These are phyloP conservation scores for Campylomormyrus numenius DNA, from an alignment of 2,113 vertebrate genomes.

Conservation along the genomic window DNA sequence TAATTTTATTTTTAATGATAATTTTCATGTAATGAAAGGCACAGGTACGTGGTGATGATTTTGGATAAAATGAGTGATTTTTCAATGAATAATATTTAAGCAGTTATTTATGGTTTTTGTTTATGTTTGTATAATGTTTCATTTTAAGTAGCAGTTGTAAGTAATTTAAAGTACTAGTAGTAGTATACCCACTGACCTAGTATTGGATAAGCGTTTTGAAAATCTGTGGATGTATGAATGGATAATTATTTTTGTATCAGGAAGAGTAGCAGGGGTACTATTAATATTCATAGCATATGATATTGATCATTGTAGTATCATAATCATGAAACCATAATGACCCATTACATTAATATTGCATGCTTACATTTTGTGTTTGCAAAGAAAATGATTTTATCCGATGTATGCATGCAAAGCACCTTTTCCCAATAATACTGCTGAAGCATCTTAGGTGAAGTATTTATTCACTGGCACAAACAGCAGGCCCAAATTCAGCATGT, in stretches of 20 bases:
- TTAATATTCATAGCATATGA: background rate
- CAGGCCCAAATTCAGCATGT: background rate
- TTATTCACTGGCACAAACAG: background rate
- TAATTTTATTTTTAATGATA: constrained; percentile 44
- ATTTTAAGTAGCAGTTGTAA: background rate
- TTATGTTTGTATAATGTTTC: too few species aligned
- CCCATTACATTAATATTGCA: background rate
- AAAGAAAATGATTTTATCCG: background rate
- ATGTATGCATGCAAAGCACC: background rate
- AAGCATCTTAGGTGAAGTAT: background rate
- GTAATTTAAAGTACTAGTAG: background rate
- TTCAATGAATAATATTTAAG: background rate
- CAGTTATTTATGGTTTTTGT: background rate
- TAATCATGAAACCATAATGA: background rate
- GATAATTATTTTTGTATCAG: background rate
- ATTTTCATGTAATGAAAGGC: constrained; percentile 58
- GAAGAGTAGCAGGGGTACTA: background rate
- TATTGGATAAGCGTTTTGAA: background rate
- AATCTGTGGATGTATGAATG: background rate
- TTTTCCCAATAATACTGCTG: background rate
- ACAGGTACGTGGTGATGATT: constrained; percentile 16
- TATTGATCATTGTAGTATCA: background rate
- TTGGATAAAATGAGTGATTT: background rate
- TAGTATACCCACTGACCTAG: background rate
- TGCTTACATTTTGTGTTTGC: background rate